Percentiles rank a stretch among this genome's conserved stretches.
These are phyloP conservation scores for Notodonta ziczac DNA, from an alignment of 2,888 invertebrate species.

Conservation along the genomic window DNA sequence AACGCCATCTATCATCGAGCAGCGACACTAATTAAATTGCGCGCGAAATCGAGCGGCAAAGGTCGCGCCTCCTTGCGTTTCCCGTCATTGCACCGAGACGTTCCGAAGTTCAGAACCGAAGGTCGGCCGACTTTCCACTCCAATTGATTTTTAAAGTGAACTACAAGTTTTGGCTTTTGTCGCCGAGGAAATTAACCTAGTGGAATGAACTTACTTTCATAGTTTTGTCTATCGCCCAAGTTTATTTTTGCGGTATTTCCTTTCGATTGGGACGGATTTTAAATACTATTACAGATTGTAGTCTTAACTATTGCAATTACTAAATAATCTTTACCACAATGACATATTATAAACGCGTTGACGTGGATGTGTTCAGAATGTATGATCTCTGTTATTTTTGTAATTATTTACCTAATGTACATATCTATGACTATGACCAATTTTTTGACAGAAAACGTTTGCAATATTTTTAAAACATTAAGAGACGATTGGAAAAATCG, in stretches of 20 bases:
- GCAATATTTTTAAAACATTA: too few relatives aligned
- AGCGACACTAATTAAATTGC: conserved; percentile 81
- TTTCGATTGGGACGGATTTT: neutral
- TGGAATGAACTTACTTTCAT: conserved; percentile 59
- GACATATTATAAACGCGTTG: too few relatives aligned
- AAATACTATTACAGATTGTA: neutral
- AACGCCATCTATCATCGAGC: conserved; percentile 74
- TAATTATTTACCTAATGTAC: too few relatives aligned
- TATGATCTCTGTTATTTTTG: too few relatives aligned
- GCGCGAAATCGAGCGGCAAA: conserved; percentile 83
- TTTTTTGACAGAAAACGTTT: too few relatives aligned
- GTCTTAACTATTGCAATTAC: too few relatives aligned
- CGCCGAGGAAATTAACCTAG: conserved; percentile 73
- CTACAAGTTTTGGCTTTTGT: conserved; percentile 75
- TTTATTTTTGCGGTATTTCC: conserved; percentile 4
- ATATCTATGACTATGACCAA: too few relatives aligned
- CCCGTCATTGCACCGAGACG: conserved; percentile 77
- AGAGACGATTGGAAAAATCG: too few relatives aligned
- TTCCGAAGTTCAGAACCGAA: conserved; percentile 62
- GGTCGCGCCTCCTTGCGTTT: conserved; percentile 77
- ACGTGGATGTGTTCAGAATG: too few relatives aligned
- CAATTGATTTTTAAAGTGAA: conserved; percentile 82
- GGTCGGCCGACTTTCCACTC: conserved; percentile 73
- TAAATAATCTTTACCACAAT: too few relatives aligned
- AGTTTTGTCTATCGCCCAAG: conserved; percentile 32